Evolutionary conservation across 2,888 invertebrate genomes (phyloP).

Genomic region (Tetrapedia diversipes): DNA sequence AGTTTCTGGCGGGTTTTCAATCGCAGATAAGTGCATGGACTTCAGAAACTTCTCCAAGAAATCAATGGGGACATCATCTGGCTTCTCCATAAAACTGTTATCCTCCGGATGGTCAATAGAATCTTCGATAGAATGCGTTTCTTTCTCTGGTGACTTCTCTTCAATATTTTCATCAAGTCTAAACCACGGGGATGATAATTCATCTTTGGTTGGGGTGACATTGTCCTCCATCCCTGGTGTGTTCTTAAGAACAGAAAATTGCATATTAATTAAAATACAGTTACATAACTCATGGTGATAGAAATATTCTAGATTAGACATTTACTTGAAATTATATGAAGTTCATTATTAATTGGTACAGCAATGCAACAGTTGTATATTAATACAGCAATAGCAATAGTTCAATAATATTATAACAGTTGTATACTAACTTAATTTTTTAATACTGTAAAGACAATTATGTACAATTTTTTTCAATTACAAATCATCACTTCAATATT

Average conservation of each 20-base stretch:
- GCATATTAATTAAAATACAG: neutral
- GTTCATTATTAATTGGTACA: too few relatives aligned
- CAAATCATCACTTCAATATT: too few relatives aligned
- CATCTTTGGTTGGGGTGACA: neutral
- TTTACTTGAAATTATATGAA: too few relatives aligned
- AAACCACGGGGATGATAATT: neutral
- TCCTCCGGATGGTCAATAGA: neutral
- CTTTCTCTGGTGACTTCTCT: neutral
- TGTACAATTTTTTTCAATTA: neutral
- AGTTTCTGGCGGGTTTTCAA: slow-evolving; percentile 1
- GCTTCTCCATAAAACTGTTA: neutral
- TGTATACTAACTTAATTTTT: too few relatives aligned
- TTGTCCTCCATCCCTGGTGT: neutral
- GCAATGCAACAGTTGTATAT: too few relatives aligned
- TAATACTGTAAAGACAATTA: neutral
- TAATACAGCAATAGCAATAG: too few relatives aligned
- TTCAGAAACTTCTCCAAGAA: slow-evolving; percentile 28
- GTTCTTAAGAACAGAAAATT: slow-evolving; percentile 1
- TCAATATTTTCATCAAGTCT: neutral
- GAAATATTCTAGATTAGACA: neutral
- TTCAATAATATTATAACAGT: too few relatives aligned
- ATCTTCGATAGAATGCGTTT: neutral
- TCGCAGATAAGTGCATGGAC: neutral
- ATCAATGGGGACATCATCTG: slow-evolving; percentile 5
- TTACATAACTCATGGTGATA: too few relatives aligned